Base-by-base conservation (phyloP, 2,113 vertebrate species). In the Phoxinus phoxinus region DNA sequence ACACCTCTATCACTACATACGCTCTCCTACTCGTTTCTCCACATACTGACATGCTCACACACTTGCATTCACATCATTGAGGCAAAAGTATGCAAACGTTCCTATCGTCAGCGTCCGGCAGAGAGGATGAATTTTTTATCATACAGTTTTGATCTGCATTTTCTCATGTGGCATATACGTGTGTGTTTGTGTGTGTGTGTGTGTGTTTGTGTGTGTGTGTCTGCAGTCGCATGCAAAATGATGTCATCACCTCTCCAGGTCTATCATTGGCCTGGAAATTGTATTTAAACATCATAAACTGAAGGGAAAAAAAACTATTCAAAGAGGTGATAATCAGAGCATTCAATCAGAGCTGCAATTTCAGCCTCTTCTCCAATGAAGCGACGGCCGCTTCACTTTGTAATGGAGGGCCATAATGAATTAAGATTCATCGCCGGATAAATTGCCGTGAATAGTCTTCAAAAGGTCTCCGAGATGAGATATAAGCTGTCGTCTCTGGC, bases 321-420 rank as follows among this genome's bases (percentile, higher is more conserved):
- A 74, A 81, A 69, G 76, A 81, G 71, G 56, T 84, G 77, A 79
- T 88, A 88, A 88, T 83, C 84, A 63, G 71, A 83, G 44, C 56
- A 15, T 71, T 86, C 80, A 86, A 65, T 88, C 74, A 88, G 84
- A 69, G 27, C 25, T 81, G 59, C 63, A 81, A 81, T 69, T 67
- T 48, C 79, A 69, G 61, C 61, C 80, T 63, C 44, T 51, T 48
- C 63, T 69, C 27, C 27, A 13, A 35, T 81, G 63, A 69, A 81
- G 44, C 25, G 15, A 81, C 19, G 1, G 35, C 19, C 5, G 44
- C 41, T 69, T 67, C 27, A 56, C 77, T 85, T 63, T 86, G 41
- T 86, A 83, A 89, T 87, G 25, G 67, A 73, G 80, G 48, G 44
- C 58, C 21, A 56, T 84, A 67, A 87, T 80, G 67, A 82, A 44